Base-by-base conservation (phyloP, 2,888 invertebrate genomes). In the Tetropium fuscum region DNA sequence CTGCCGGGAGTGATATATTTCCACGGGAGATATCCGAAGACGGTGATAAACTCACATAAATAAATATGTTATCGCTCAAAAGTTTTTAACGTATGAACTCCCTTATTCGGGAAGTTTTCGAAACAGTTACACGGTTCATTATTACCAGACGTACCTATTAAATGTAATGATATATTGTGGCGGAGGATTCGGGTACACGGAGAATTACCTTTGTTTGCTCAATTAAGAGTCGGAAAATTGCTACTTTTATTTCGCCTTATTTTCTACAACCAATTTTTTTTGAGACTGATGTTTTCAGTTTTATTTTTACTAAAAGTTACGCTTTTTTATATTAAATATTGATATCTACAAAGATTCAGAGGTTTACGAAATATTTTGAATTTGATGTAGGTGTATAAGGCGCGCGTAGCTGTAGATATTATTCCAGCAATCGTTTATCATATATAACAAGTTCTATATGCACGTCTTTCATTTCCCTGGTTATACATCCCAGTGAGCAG, bases 61-160 rank as follows among this genome's bases (percentile, higher is more conserved):
- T n/a, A n/a, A n/a, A 55, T 55, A 55, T 47, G 55, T 47, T 55
- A 47, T 36, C 55, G 55, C 45, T 55, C 45, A 36, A 47, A 55
- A 47, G 45, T 55, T 55, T 41, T 55, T 55, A 55, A 55, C 36
- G 55, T 47, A 55, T 38, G 47, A 38, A 55, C 55, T 38, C 47
- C 47, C 55, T 47, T 45, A 55, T 30, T 38, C 38, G 19, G 16
- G 36, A 55, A 55, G 47, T 55, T 55, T 55, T 47, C 38, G 45
- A 36, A 55, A 55, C 47, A 47, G 45, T 55, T 55, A 55, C 47
- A 47, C 55, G 55, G 25, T 55, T 55, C 55, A 55, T 55, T 45
- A 55, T 55, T 45, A 55, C 38, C 27, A 41, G 45, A 55, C 55
- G 45, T 55, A 55, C 55, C 55, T 55, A 53, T 47, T 55, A 55